Conservation (phyloP, 2,113 vertebrate genomes). For the Xenopus tropicalis region DNA sequence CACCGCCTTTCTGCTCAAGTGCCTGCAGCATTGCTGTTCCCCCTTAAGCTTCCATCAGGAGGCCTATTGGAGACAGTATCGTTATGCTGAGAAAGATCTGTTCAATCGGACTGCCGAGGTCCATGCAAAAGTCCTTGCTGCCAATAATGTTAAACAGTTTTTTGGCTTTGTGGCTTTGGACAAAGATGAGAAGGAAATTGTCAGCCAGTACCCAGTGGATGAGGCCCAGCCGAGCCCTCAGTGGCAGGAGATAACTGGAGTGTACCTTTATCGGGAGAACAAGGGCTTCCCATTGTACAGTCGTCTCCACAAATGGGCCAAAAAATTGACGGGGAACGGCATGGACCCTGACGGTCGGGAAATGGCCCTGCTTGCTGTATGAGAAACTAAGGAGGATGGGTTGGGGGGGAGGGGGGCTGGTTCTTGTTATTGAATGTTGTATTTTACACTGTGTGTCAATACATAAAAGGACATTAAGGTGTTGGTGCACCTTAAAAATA, state of each 20-base stretch:
- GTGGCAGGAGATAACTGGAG: slow-evolving; percentile 85
- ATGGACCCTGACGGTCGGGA: slow-evolving; percentile 58
- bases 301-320: slow-evolving; percentile 88
- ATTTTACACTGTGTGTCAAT: too few relatives aligned
- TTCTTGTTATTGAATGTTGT: too few relatives aligned
- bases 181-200: slow-evolving; percentile 73
- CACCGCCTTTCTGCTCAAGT: slow-evolving; percentile 76
- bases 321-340: slow-evolving; percentile 63
- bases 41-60: slow-evolving; percentile 85
- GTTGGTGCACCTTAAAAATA: too few relatives aligned
- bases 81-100: slow-evolving; percentile 70
- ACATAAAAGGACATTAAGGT: too few relatives aligned
- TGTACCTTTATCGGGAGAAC: slow-evolving; percentile 86
- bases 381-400: too few relatives aligned
- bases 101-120: slow-evolving; percentile 76
- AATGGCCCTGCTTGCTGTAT: slow-evolving; percentile 63
- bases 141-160: slow-evolving; percentile 77
- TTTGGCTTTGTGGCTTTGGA: slow-evolving; percentile 84
- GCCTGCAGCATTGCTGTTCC: slow-evolving; percentile 72
- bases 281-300: slow-evolving; percentile 83
- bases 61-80: slow-evolving; percentile 83
- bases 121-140: slow-evolving; percentile 78
- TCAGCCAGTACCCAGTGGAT: slow-evolving; percentile 61
- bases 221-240: slow-evolving; percentile 68
- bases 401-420: too few relatives aligned